A percentile compares a stretch with the other conserved stretches of the same genome.
Conservation (phyloP, 2,113 vertebrate species). For the Gallinago paraguaiae region DNA sequence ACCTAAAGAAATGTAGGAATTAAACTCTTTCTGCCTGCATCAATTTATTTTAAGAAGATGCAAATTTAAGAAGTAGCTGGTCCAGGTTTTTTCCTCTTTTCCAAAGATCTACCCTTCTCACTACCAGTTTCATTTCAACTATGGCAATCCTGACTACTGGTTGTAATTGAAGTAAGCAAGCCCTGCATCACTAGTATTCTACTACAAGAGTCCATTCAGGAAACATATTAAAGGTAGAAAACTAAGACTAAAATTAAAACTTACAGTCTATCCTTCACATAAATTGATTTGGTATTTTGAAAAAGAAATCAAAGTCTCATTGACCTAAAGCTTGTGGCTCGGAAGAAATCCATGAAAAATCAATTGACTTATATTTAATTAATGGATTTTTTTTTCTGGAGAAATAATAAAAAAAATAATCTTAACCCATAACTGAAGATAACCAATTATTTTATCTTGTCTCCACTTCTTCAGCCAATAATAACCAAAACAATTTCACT, state of each 20-base stretch:
- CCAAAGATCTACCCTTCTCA: not conserved
- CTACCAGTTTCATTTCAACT: not conserved
- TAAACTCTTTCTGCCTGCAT: not conserved
- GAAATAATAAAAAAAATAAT: not conserved
- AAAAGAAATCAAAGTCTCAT: not conserved
- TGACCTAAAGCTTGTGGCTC: not conserved
- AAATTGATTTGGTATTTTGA: not conserved
- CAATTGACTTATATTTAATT: not conserved
- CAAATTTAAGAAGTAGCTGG: conserved; percentile 43
- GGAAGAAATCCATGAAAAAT: conserved; percentile 15
- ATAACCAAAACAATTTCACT: not conserved
- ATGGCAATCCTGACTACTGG: accelerated
- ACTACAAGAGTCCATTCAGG: not conserved
- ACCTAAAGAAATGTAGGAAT: not conserved
- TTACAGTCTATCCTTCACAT: not conserved
- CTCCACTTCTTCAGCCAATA: not conserved
- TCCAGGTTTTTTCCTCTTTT: not conserved
- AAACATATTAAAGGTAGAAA: not conserved
- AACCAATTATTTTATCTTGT: not conserved
- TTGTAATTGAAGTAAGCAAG: not conserved
- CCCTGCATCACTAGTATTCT: not conserved
- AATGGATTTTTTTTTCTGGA: not conserved
- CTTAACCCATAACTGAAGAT: not conserved
- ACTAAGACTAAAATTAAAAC: not conserved
- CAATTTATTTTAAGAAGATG: not conserved